These are phyloP conservation scores for Therioaphis trifolii DNA, from an alignment of 2,888 invertebrate genomes.

Conservation along the genomic window DNA sequence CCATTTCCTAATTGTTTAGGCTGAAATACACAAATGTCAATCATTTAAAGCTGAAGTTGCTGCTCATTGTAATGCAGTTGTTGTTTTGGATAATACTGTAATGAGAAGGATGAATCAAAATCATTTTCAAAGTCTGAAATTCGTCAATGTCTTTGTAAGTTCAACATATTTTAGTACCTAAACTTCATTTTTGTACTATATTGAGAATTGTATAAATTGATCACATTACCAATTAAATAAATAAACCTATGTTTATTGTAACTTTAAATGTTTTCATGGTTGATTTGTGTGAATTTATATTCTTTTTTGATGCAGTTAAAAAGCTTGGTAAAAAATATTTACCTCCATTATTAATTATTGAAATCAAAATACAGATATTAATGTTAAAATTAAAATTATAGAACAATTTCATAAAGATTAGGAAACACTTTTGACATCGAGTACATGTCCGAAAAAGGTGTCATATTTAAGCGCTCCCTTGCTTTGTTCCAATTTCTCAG, in stretches of 20 bases:
- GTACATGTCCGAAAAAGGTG: slow-evolving; percentile 95
- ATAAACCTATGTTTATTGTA: no score
- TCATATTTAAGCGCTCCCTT: slow-evolving; percentile 95
- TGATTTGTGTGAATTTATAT: no score
- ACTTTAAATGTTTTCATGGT: no score
- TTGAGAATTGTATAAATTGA: no score
- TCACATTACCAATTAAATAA: no score
- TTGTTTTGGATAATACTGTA: slow-evolving; percentile 94
- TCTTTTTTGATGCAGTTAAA: no score
- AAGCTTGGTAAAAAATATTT: not conserved
- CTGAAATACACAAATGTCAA: slow-evolving; percentile 97
- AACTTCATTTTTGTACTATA: no score
- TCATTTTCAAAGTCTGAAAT: slow-evolving; percentile 96
- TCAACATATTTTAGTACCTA: slow-evolving; percentile 68
- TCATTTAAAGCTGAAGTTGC: slow-evolving; percentile 99
- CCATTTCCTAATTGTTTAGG: slow-evolving; percentile 71
- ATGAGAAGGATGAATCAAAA: slow-evolving; percentile 96
- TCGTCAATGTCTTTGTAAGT: slow-evolving; percentile 77
- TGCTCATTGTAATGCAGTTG: slow-evolving; percentile 98
- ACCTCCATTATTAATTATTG: not conserved
- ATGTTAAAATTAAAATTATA: slow-evolving; percentile 65
- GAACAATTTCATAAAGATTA: slow-evolving; percentile 93
- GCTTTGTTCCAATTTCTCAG: slow-evolving; percentile 97
- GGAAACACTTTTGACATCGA: slow-evolving; percentile 93
- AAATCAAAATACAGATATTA: not conserved